Evolutionary conservation across 2,797 vertebrate species (phyloP).

Genomic region (Oophaga sylvatica): DNA sequence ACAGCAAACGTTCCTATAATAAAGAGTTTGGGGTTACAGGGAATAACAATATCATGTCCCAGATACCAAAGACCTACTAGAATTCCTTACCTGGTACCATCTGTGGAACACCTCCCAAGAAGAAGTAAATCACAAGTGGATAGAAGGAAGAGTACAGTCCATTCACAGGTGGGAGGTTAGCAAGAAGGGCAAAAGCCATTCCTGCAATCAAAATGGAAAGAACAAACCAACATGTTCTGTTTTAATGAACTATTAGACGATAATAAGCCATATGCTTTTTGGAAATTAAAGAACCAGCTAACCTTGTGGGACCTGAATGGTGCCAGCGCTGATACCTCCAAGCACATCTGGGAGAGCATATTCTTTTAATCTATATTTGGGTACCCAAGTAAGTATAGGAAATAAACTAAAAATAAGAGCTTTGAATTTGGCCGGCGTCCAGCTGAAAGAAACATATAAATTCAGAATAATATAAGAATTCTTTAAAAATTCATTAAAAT

Average conservation of each 20-base stretch:
- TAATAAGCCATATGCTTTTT: neutral
- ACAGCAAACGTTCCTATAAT: conserved; percentile 87
- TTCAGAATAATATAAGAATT: neutral
- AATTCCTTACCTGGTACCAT: conserved; percentile 89
- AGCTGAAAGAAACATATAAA: conserved; percentile 72
- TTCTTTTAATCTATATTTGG: conserved; percentile 86
- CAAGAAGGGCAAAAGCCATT: conserved; percentile 90
- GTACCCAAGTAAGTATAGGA: conserved; percentile 85
- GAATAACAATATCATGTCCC: neutral
- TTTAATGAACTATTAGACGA: too few relatives aligned
- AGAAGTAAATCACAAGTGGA: conserved; percentile 86
- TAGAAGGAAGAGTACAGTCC: conserved; percentile 95
- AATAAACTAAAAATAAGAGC: conserved; percentile 77
- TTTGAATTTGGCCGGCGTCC: conserved; percentile 79
- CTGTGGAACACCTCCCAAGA: conserved; percentile 90
- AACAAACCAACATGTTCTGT: neutral
- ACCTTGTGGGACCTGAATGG: conserved; percentile 93
- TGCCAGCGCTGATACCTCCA: conserved; percentile 87
- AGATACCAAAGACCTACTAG: neutral
- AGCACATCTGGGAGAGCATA: conserved; percentile 83
- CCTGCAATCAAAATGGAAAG: conserved; percentile 71
- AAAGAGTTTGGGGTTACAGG: neutral
- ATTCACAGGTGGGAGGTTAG: conserved; percentile 88
- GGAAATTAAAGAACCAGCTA: conserved; percentile 43
- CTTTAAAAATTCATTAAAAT: too few relatives aligned